A percentile compares a stretch with the other conserved stretches of the same genome.
Conservation (phyloP, 2,113 vertebrate species). For the Nansenia antarctica region DNA sequence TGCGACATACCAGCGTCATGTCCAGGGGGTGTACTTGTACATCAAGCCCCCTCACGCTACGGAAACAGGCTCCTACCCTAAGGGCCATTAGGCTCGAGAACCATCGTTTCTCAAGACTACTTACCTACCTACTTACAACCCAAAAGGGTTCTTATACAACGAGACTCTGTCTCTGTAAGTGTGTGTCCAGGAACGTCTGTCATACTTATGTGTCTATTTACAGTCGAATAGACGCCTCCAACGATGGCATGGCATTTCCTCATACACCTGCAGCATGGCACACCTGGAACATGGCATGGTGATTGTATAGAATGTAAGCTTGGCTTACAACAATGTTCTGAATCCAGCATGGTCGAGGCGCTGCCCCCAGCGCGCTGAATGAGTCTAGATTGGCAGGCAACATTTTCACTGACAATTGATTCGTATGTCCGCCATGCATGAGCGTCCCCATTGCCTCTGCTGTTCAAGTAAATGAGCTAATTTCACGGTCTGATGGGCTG, state of each 20-base stretch:
- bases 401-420: slow-evolving; percentile 56
- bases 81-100: too few species aligned
- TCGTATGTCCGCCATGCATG: slow-evolving; percentile 42
- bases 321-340: neutral
- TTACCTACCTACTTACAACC: too few species aligned
- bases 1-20: too few species aligned
- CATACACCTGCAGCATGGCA: neutral
- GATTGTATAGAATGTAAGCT: neutral
- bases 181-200: neutral
- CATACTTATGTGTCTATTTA: neutral
- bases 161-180: neutral
- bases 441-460: slow-evolving; percentile 34
- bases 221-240: neutral
- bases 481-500: slow-evolving; percentile 67
- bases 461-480: slow-evolving; percentile 71
- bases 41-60: too few species aligned
- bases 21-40: too few species aligned
- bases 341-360: too few species aligned
- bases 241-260: neutral
- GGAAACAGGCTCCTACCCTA: too few species aligned
- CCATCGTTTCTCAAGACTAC: too few species aligned
- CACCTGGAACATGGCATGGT: neutral
- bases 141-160: too few species aligned
- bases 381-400: slow-evolving; percentile 16
- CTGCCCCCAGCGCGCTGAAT: neutral